phyloP scores from a whole-genome alignment of 2,797 vertebrate genomes.

The Masticophis lateralis region DNA sequence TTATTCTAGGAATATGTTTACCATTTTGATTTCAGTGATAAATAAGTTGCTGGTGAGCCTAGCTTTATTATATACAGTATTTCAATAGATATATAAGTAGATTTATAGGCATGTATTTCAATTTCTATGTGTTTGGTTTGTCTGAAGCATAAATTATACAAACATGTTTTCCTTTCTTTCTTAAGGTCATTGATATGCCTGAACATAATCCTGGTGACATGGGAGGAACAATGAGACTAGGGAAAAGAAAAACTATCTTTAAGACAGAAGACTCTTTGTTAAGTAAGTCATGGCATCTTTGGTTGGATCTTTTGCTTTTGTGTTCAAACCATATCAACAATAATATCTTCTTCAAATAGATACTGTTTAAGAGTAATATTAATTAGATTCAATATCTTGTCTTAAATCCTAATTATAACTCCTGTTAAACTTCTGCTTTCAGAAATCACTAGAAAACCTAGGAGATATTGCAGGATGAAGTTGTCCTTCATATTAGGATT shows the following conservation, averaged over 20 bases:
- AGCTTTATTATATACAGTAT: not conserved
- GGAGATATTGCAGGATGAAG: not conserved
- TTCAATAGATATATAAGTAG: not conserved
- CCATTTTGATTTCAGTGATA: not conserved
- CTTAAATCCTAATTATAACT: not conserved
- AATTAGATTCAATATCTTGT: not conserved
- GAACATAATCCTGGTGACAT: slow-evolving; percentile 75
- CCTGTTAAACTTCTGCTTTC: not conserved
- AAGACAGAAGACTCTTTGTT: slow-evolving; percentile 72
- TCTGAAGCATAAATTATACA: slow-evolving; percentile 7
- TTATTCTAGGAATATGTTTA: not conserved
- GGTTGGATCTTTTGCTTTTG: slow-evolving; percentile 12
- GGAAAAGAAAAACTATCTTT: slow-evolving; percentile 76
- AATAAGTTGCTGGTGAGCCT: not conserved
- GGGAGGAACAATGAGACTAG: slow-evolving; percentile 78
- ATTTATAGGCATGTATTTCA: not conserved
- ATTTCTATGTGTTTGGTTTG: not conserved
- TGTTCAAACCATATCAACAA: not conserved
- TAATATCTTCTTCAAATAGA: slow-evolving; percentile 10
- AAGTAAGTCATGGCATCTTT: slow-evolving; percentile 66
- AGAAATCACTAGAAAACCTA: not conserved
- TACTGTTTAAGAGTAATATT: not conserved
- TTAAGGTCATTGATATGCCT: slow-evolving; percentile 78
- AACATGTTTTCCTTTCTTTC: slow-evolving; percentile 50
- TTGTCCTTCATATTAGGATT: not conserved